A percentile compares a stretch with the other conserved stretches of the same genome.
Evolutionary conservation across 2,888 invertebrate genomes (phyloP).

Genomic region (Drosophila kanekoi): DNA sequence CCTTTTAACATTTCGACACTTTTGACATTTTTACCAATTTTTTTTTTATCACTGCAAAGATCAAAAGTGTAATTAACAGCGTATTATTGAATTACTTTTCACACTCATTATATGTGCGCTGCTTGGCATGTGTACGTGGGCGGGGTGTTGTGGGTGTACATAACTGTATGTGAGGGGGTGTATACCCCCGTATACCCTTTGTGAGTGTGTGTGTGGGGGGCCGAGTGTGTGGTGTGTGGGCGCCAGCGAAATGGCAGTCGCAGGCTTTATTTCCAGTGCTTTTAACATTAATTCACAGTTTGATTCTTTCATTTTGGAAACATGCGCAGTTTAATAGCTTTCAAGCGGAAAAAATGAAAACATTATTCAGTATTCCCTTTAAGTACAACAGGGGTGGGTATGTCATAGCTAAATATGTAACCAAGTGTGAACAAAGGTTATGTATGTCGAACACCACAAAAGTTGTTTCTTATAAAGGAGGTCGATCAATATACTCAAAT

Average conservation of each 20-base stretch:
- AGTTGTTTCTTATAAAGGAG: too few species aligned
- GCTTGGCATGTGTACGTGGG: neutral
- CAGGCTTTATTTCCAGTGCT: constrained; percentile 6
- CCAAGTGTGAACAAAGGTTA: too few species aligned
- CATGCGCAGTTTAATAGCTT: constrained; percentile 33
- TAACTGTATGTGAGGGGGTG: neutral
- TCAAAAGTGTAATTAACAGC: constrained; percentile 72
- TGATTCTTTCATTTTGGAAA: constrained; percentile 27
- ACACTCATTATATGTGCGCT: constrained; percentile 41
- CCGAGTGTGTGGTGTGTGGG: neutral
- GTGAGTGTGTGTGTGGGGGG: neutral
- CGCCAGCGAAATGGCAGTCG: constrained; percentile 25
- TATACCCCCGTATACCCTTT: too few species aligned
- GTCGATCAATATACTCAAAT: neutral
- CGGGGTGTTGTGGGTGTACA: neutral
- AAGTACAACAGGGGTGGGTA: neutral
- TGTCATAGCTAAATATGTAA: neutral
- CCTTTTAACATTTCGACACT: constrained; percentile 17
- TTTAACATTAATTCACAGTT: constrained; percentile 42
- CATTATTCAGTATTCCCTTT: constrained; percentile 8
- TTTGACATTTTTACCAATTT: constrained; percentile 17
- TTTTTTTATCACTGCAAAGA: constrained; percentile 55
- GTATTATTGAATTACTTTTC: constrained; percentile 63
- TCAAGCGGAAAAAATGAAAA: constrained; percentile 8
- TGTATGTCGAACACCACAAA: neutral